Evolutionary conservation across 2,888 invertebrate species (phyloP).

Genomic region (Euphydryas editha): DNA sequence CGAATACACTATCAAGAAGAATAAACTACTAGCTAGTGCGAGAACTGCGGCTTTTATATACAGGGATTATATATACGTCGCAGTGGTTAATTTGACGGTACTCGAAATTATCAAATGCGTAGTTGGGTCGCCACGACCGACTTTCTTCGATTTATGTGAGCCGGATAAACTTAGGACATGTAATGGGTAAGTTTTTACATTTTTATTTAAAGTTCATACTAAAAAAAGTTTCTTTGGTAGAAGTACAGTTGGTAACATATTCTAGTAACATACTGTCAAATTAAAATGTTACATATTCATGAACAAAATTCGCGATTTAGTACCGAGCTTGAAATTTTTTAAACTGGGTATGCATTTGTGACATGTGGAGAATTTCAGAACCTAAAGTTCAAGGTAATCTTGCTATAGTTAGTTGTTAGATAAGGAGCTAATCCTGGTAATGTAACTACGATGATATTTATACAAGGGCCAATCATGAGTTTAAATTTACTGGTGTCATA

Average conservation of each 20-base stretch:
- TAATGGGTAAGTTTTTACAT: constrained; percentile 66
- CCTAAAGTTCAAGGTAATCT: too few relatives aligned
- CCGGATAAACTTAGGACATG: constrained; percentile 87
- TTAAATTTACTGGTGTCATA: too few relatives aligned
- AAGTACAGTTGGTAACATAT: background rate
- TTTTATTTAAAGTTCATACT: background rate
- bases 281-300: too few relatives aligned
- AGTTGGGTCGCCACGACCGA: constrained; percentile 89
- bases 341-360: too few relatives aligned
- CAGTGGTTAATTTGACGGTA: constrained; percentile 84
- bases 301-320: too few relatives aligned
- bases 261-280: background rate
- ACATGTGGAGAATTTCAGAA: too few relatives aligned
- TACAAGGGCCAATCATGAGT: too few relatives aligned
- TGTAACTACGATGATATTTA: too few relatives aligned
- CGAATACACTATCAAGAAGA: constrained; percentile 75
- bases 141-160: constrained; percentile 88
- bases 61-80: constrained; percentile 86
- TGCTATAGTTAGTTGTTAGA: too few relatives aligned
- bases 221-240: too few relatives aligned
- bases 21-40: constrained; percentile 61
- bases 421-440: too few relatives aligned
- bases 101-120: constrained; percentile 86
- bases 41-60: constrained; percentile 79
- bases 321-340: too few relatives aligned